These are phyloP conservation scores for Bellardia pandia DNA, from an alignment of 2,888 invertebrate genomes.

Conservation along the genomic window DNA sequence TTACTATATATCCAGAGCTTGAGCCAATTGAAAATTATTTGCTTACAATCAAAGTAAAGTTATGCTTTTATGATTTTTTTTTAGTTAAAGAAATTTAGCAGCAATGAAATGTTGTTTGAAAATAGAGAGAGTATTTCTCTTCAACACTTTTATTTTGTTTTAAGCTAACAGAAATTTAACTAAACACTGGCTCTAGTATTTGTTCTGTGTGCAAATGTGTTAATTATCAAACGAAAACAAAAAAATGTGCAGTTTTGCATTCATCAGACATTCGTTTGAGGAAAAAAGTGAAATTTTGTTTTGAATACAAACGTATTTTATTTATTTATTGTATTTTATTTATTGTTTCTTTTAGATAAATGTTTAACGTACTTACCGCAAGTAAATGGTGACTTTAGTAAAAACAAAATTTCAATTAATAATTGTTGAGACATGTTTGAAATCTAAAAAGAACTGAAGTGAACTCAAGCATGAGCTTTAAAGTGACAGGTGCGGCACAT, in stretches of 20 bases:
- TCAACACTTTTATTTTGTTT: slow-evolving; percentile 23
- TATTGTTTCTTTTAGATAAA: no score
- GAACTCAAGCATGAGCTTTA: slow-evolving; percentile 38
- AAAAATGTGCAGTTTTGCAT: slow-evolving; percentile 35
- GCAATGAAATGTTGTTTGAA: background rate
- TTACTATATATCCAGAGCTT: no score
- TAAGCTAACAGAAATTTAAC: slow-evolving; percentile 1
- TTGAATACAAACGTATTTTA: background rate
- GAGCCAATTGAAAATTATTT: background rate
- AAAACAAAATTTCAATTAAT: slow-evolving; percentile 31
- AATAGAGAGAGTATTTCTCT: slow-evolving; percentile 52
- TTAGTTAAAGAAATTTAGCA: background rate
- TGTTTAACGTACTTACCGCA: background rate
- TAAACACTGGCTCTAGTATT: slow-evolving; percentile 23
- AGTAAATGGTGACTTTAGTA: background rate
- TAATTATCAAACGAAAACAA: slow-evolving; percentile 42
- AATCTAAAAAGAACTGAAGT: background rate
- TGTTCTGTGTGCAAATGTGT: slow-evolving; percentile 57
- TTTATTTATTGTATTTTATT: background rate
- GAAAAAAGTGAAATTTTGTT: slow-evolving; percentile 47
- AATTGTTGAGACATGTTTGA: slow-evolving; percentile 18
- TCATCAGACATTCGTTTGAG: background rate
- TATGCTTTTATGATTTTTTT: background rate
- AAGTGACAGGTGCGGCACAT: background rate
- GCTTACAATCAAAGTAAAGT: no score